Conservation (phyloP, 2,888 invertebrate genomes). For the Acronicta psi region DNA sequence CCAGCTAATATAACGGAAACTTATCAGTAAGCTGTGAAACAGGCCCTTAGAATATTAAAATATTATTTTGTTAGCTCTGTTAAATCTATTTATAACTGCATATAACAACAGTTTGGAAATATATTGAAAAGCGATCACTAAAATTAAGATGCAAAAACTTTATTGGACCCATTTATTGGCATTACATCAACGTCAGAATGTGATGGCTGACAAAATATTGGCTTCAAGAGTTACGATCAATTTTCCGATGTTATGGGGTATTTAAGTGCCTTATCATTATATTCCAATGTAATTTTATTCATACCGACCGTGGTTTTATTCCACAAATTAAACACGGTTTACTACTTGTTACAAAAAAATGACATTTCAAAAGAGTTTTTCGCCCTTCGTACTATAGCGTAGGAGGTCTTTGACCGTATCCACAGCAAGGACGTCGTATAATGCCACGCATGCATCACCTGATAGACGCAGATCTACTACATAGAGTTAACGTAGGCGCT, state of each 20-base stretch:
- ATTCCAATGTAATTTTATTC: slow-evolving; percentile 15
- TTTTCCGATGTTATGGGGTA: slow-evolving; percentile 41
- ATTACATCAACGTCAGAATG: slow-evolving; percentile 57
- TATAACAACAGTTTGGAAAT: slow-evolving; percentile 1
- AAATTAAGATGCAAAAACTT: slow-evolving; percentile 47
- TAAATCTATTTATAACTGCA: no score
- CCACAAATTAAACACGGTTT: background rate
- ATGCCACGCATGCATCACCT: no score
- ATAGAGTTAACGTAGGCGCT: no score
- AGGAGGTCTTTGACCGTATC: no score
- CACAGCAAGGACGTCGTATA: background rate
- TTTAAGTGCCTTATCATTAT: slow-evolving; percentile 38
- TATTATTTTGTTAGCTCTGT: no score
- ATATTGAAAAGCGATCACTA: slow-evolving; percentile 31
- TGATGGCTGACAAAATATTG: slow-evolving; percentile 37
- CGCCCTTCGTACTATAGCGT: no score
- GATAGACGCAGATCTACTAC: no score
- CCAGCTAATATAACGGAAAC: no score
- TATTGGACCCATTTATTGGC: slow-evolving; percentile 46
- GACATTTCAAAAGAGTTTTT: no score
- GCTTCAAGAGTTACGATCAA: slow-evolving; percentile 50
- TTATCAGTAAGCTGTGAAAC: no score
- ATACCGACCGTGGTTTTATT: slow-evolving; percentile 3
- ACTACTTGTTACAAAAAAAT: background rate
- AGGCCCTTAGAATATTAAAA: no score